These are phyloP conservation scores for Eristalis intricaria DNA, from an alignment of 2,888 invertebrate genomes.

Conservation along the genomic window DNA sequence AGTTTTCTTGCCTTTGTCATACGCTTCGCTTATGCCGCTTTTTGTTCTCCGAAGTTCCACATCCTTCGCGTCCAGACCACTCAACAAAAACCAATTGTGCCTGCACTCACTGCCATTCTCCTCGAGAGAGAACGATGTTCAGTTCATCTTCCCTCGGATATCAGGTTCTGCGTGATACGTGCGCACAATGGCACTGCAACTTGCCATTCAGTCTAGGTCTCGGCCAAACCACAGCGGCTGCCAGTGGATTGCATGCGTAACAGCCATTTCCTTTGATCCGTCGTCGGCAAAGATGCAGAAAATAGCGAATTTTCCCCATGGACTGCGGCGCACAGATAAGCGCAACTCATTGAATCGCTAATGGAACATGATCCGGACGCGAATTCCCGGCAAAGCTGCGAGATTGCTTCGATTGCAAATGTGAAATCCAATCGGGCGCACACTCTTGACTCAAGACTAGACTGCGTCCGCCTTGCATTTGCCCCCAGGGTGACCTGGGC, in stretches of 20 bases:
- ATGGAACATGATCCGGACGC: conserved; percentile 33
- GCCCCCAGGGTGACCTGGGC: conserved; percentile 3
- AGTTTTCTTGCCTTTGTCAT: conserved; percentile 9
- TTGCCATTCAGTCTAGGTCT: conserved; percentile 37
- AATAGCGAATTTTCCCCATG: conserved; percentile 46
- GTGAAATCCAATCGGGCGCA: conserved; percentile 37
- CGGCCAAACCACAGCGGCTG: conserved; percentile 48
- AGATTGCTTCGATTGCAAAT: neutral
- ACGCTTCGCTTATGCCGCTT: neutral
- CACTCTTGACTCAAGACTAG: conserved; percentile 24
- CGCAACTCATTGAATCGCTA: conserved; percentile 40
- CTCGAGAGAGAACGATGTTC: conserved; percentile 11
- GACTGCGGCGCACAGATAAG: conserved; percentile 42
- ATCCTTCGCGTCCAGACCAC: conserved; percentile 1
- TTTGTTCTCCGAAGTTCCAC: neutral
- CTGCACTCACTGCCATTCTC: conserved; percentile 29
- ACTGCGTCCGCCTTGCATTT: conserved; percentile 20
- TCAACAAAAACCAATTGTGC: conserved; percentile 37
- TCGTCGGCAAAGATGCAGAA: conserved; percentile 49
- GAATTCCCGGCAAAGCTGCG: neutral
- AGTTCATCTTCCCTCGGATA: conserved; percentile 64
- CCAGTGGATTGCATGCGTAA: conserved; percentile 50
- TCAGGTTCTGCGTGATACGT: conserved; percentile 40
- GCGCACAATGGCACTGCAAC: conserved; percentile 33
- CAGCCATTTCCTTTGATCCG: conserved; percentile 49